Percentiles rank a stretch among this genome's conserved stretches.
Evolutionary conservation across 2,113 vertebrate species (phyloP).

Genomic region (Henicopernis longicauda): DNA sequence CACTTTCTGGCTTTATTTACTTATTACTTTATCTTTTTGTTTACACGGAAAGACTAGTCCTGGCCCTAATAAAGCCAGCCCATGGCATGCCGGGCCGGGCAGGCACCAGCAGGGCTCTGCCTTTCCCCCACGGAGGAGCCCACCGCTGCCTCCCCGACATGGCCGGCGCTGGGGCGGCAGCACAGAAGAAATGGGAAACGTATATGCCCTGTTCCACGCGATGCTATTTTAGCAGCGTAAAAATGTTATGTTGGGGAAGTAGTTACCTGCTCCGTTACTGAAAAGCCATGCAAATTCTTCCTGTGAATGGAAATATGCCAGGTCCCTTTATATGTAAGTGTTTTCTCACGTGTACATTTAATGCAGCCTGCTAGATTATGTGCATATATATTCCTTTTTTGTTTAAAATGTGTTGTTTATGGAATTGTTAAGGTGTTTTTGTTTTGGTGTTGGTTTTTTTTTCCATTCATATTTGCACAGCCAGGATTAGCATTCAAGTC

Average conservation of each 20-base stretch:
- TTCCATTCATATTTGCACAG: background rate
- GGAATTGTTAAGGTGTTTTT: background rate
- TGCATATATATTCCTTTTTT: background rate
- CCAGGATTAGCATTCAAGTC: background rate
- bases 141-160: fast-evolving
- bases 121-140: background rate
- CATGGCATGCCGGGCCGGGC: fast-evolving
- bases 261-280: background rate
- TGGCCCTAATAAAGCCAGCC: background rate
- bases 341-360: background rate
- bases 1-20: background rate
- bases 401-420: background rate
- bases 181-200: fast-evolving
- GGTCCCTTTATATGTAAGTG: background rate
- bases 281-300: background rate
- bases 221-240: background rate
- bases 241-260: fast-evolving
- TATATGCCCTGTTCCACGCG: fast-evolving
- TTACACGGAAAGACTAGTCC: background rate
- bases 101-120: fast-evolving
- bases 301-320: background rate
- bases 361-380: background rate
- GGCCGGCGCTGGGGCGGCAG: fast-evolving
- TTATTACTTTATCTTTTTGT: background rate
- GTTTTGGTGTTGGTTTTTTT: background rate